Evolutionary conservation across 2,888 invertebrate genomes (phyloP).

Genomic region (Brachyopa scutellaris): DNA sequence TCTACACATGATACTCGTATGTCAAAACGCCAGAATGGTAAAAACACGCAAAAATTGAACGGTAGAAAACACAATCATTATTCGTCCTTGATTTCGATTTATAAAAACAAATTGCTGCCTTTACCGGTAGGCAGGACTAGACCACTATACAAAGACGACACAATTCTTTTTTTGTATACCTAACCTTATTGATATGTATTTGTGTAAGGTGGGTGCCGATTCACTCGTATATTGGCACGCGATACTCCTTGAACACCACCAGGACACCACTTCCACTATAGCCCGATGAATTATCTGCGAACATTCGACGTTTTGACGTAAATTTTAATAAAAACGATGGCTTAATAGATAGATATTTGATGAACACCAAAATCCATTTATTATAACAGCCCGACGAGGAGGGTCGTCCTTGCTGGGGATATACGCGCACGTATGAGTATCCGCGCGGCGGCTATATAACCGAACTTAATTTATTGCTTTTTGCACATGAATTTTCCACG

Average conservation of each 20-base stretch:
- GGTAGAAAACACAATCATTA: not conserved
- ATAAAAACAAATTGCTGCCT: constrained; percentile 41
- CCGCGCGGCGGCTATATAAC: not conserved
- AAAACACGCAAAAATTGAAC: constrained; percentile 1
- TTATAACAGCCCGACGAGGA: constrained; percentile 33
- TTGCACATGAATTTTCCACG: constrained; percentile 39
- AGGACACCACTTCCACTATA: constrained; percentile 20
- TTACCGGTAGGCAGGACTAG: not conserved
- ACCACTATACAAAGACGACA: not conserved
- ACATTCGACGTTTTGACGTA: constrained; percentile 64
- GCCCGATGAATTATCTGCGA: constrained; percentile 46
- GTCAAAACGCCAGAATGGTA: constrained; percentile 25
- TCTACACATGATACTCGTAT: constrained; percentile 46
- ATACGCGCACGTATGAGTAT: not conserved
- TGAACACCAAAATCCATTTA: constrained; percentile 55
- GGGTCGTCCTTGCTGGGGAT: constrained; percentile 38
- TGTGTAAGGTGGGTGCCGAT: no score
- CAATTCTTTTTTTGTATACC: no score
- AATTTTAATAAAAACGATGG: constrained; percentile 70
- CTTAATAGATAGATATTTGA: constrained; percentile 63
- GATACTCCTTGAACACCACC: constrained; percentile 24
- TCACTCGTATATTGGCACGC: constrained; percentile 58
- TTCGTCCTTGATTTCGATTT: constrained; percentile 66
- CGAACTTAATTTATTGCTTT: constrained; percentile 63
- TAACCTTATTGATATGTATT: constrained; percentile 56